These are phyloP conservation scores for Andrena chrysosceles DNA, from an alignment of 2,888 invertebrate species.

Conservation along the genomic window DNA sequence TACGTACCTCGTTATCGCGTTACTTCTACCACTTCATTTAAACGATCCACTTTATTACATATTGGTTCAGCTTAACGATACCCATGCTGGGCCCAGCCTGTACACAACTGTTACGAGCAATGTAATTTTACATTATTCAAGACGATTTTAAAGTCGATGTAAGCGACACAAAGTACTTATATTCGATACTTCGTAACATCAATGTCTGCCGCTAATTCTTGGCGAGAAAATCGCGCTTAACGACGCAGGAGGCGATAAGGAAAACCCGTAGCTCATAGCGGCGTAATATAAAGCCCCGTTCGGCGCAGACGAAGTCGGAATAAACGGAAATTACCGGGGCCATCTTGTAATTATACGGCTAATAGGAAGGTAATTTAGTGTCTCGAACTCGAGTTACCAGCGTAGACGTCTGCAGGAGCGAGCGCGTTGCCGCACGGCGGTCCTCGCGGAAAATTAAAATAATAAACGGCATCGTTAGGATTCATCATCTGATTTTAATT, in stretches of 20 bases:
- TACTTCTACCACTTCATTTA: too few relatives aligned
- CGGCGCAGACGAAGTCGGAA: conserved; percentile 81
- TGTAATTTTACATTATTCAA: too few relatives aligned
- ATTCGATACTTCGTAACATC: background rate
- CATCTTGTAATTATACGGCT: conserved; percentile 85
- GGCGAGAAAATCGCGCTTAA: conserved; percentile 38
- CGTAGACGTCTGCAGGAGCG: conserved; percentile 60
- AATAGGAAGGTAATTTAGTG: conserved; percentile 85
- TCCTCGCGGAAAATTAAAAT: conserved; percentile 84
- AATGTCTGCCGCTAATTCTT: background rate
- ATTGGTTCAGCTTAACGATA: too few relatives aligned
- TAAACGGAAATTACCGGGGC: conserved; percentile 85
- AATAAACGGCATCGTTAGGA: conserved; percentile 85
- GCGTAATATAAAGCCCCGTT: conserved; percentile 75
- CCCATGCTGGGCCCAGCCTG: too few relatives aligned
- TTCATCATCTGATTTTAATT: conserved; percentile 85
- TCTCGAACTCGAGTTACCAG: conserved; percentile 84
- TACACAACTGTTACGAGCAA: too few relatives aligned
- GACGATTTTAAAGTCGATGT: too few relatives aligned
- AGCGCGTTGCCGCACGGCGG: conserved; percentile 66
- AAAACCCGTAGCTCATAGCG: conserved; percentile 55
- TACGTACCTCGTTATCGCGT: too few relatives aligned
- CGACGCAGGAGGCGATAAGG: conserved; percentile 47
- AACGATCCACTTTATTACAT: too few relatives aligned
- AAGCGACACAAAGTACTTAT: background rate